phyloP scores from a whole-genome alignment of 2,888 invertebrate genomes.

The Flabesymbios commensalis region DNA sequence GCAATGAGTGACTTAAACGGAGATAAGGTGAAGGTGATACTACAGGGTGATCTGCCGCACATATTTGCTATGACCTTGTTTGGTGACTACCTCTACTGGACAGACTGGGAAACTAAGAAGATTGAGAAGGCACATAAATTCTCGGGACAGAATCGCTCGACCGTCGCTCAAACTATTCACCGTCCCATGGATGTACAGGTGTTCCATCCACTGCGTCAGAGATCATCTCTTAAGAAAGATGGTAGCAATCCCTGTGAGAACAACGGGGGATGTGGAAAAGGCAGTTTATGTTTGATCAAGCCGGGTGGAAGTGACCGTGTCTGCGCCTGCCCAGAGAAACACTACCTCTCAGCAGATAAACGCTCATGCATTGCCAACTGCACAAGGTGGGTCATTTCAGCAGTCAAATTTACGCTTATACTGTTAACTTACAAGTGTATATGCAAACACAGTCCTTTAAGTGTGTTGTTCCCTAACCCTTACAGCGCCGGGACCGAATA shows the following conservation, averaged over 20 bases:
- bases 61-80: slow-evolving; percentile 69
- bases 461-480: too few species aligned
- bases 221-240: not conserved
- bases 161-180: slow-evolving; percentile 64
- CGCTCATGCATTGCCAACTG: slow-evolving; percentile 90
- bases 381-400: slow-evolving; percentile 33
- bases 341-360: slow-evolving; percentile 74
- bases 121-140: slow-evolving; percentile 91
- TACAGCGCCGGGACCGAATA: too few species aligned
- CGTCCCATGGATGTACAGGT: slow-evolving; percentile 89
- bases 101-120: slow-evolving; percentile 96
- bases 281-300: slow-evolving; percentile 74
- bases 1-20: slow-evolving; percentile 87
- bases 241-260: slow-evolving; percentile 68
- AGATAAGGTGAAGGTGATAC: slow-evolving; percentile 74
- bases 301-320: slow-evolving; percentile 67
- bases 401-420: too few species aligned
- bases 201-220: slow-evolving; percentile 19
- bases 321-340: slow-evolving; percentile 96
- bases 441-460: too few species aligned
- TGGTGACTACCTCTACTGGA: slow-evolving; percentile 88
- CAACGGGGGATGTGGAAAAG: slow-evolving; percentile 74
- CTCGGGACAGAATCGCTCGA: slow-evolving; percentile 67
- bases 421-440: too few species aligned
- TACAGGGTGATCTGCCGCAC: slow-evolving; percentile 70